These are phyloP conservation scores for Nyleta sp. DNA, from an alignment of 2,888 invertebrate species.

Conservation along the genomic window DNA sequence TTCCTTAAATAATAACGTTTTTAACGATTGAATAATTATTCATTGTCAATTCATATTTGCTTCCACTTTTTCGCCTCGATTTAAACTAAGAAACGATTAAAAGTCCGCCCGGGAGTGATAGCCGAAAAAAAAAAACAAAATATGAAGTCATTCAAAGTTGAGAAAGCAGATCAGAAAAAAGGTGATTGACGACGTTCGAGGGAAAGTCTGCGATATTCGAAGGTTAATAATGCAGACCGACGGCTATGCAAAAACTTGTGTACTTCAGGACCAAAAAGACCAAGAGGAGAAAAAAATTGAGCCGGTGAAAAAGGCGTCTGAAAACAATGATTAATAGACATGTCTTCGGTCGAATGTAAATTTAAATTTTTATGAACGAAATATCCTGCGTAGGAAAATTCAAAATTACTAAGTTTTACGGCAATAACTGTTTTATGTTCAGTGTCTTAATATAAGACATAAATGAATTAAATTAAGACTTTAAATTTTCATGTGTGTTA, in stretches of 20 bases:
- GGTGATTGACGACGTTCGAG: conserved; percentile 38
- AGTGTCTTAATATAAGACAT: too few relatives aligned
- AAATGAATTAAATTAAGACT: too few relatives aligned
- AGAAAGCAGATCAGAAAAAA: conserved; percentile 30
- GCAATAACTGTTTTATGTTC: too few relatives aligned
- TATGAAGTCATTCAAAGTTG: conserved; percentile 35
- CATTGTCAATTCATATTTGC: too few relatives aligned
- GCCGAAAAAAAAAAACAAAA: conserved; percentile 21
- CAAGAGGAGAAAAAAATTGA: conserved; percentile 5
- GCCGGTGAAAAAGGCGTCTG: conserved; percentile 35
- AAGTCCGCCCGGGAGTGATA: background rate
- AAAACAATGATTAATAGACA: conserved; percentile 46
- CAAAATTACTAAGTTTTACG: too few relatives aligned
- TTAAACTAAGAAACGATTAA: conserved; percentile 13
- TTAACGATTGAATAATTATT: background rate
- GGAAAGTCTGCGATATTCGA: conserved; percentile 27
- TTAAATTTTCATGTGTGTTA: too few relatives aligned
- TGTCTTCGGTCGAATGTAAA: conserved; percentile 27
- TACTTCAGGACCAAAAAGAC: conserved; percentile 32
- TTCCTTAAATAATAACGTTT: too few relatives aligned
- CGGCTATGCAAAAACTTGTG: conserved; percentile 31
- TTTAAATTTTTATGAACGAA: conserved; percentile 27
- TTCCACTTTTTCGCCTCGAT: background rate
- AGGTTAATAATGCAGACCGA: conserved; percentile 57
- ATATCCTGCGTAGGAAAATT: too few relatives aligned